These are phyloP conservation scores for Phengaris arion DNA, from an alignment of 2,888 invertebrate species.

Conservation along the genomic window DNA sequence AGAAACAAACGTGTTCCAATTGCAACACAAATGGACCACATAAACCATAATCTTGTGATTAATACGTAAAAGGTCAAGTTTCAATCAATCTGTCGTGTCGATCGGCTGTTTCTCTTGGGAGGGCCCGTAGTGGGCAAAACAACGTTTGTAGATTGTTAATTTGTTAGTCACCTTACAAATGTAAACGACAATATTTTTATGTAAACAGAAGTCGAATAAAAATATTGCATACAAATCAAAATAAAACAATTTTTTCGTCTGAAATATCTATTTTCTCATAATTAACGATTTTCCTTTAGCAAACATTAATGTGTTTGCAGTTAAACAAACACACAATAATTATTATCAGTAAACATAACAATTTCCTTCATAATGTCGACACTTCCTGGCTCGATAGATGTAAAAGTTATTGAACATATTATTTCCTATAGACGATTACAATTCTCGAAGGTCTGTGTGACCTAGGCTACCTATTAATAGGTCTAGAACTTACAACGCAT, in stretches of 20 bases:
- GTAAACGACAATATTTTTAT: too few species aligned
- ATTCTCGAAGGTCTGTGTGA: conserved; percentile 36
- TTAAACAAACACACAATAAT: neutral
- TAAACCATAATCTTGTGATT: neutral
- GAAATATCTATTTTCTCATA: neutral
- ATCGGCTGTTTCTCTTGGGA: too few species aligned
- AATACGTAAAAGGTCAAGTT: too few species aligned
- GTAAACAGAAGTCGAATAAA: too few species aligned
- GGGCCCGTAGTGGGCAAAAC: too few species aligned
- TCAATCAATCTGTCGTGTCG: too few species aligned
- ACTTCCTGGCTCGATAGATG: conserved; percentile 21
- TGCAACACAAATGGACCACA: neutral
- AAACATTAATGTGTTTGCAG: neutral
- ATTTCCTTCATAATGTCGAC: neutral
- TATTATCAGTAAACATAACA: neutral
- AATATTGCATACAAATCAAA: too few species aligned
- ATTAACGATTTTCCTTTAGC: neutral
- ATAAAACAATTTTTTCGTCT: too few species aligned
- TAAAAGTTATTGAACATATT: conserved; percentile 13
- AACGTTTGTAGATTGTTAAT: too few species aligned
- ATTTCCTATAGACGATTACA: conserved; percentile 21
- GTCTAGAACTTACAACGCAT: conserved; percentile 33
- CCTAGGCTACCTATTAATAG: conserved; percentile 51
- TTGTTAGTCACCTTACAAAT: too few species aligned
- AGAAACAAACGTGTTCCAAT: neutral